Conservation (phyloP, 2,888 invertebrate species). For the Metacarcinus magister region DNA sequence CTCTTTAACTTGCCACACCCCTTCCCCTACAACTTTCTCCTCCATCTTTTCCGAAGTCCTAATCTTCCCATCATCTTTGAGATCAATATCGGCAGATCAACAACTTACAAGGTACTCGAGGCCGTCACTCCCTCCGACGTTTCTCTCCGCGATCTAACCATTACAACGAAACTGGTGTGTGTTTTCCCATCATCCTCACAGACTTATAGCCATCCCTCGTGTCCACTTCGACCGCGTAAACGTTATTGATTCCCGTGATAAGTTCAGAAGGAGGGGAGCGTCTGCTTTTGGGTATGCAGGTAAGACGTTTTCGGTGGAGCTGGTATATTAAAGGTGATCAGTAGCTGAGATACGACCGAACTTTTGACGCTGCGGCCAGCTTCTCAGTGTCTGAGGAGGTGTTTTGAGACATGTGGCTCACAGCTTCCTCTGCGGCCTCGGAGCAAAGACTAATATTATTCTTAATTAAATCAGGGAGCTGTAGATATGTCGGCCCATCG, state of each 20-base stretch:
- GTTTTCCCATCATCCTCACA: conserved; percentile 35
- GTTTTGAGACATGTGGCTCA: neutral
- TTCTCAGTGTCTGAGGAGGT: neutral
- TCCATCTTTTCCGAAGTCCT: neutral
- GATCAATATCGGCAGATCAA: conserved; percentile 43
- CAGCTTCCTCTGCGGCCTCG: neutral
- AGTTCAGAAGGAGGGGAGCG: neutral
- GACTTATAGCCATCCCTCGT: conserved; percentile 42
- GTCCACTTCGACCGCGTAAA: conserved; percentile 3
- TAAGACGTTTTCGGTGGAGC: neutral
- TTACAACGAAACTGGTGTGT: neutral
- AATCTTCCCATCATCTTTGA: conserved; percentile 49
- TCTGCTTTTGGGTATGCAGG: conserved; percentile 35
- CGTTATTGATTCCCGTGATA: conserved; percentile 51
- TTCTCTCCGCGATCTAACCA: conserved; percentile 31
- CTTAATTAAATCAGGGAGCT: conserved; percentile 30
- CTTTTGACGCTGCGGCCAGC: conserved; percentile 19
- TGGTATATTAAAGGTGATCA: conserved; percentile 40
- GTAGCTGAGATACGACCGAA: conserved; percentile 21
- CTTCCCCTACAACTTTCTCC: neutral
- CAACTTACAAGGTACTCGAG: conserved; percentile 22
- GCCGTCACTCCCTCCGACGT: conserved; percentile 42
- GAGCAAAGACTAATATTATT: neutral
- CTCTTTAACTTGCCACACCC: neutral
- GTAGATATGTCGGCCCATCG: neutral